Percentiles rank a stretch among this genome's conserved stretches.
Conservation (phyloP, 2,888 invertebrate species). For the Rhingia rostrata region DNA sequence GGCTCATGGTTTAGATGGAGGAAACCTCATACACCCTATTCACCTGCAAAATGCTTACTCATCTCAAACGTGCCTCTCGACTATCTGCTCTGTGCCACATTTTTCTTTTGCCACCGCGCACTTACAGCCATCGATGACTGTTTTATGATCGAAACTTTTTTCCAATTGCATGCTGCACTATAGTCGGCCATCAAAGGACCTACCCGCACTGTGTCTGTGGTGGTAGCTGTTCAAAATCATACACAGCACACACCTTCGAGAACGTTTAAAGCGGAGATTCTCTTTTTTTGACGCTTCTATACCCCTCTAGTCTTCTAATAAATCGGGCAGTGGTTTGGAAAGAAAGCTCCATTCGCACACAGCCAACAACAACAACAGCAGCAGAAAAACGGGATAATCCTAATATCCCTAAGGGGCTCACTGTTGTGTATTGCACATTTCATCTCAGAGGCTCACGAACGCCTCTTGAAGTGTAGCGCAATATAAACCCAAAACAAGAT, state of each 20-base stretch:
- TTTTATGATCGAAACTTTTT: constrained; percentile 64
- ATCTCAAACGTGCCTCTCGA: constrained; percentile 44
- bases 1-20: neutral
- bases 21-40: neutral
- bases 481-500: constrained; percentile 69
- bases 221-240: constrained; percentile 23
- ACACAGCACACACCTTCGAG: constrained; percentile 38
- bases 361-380: neutral
- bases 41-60: constrained; percentile 63
- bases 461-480: constrained; percentile 57
- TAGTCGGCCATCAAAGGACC: constrained; percentile 22
- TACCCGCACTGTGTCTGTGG: constrained; percentile 8
- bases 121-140: constrained; percentile 53
- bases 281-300: constrained; percentile 34
- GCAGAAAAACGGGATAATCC: constrained; percentile 14
- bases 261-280: constrained; percentile 34
- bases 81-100: neutral
- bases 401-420: constrained; percentile 29
- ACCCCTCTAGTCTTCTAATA: neutral
- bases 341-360: constrained; percentile 23
- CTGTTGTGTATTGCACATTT: constrained; percentile 59
- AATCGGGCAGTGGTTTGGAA: constrained; percentile 49
- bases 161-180: constrained; percentile 31
- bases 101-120: constrained; percentile 18
- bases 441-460: constrained; percentile 58